Evolutionary conservation across 2,113 vertebrate species (phyloP).

Genomic region (Alosa alosa): DNA sequence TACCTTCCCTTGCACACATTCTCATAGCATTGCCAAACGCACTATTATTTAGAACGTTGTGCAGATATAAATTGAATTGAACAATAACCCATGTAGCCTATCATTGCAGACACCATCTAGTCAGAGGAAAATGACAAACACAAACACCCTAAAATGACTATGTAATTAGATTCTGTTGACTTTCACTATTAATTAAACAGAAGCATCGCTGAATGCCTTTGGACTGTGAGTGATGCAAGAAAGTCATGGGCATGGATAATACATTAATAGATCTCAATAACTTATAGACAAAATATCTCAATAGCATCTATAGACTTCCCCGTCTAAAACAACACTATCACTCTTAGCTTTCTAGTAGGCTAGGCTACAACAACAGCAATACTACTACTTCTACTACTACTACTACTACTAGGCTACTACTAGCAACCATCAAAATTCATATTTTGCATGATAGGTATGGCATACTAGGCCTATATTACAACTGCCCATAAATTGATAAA

Average conservation of each 20-base stretch:
- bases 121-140: slow-evolving; percentile 65
- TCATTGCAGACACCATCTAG: slow-evolving; percentile 35
- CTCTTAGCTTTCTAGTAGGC: neutral
- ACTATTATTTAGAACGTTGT: too few species aligned
- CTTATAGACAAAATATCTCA: neutral
- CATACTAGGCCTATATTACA: neutral
- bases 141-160: slow-evolving; percentile 75
- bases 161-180: slow-evolving; percentile 82
- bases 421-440: neutral
- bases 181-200: slow-evolving; percentile 81
- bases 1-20: neutral
- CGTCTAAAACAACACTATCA: neutral
- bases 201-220: slow-evolving; percentile 70
- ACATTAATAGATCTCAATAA: slow-evolving; percentile 59
- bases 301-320: neutral
- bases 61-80: neutral
- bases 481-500: neutral
- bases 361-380: neutral
- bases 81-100: neutral
- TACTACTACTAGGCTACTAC: slow-evolving; percentile 15
- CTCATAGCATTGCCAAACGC: neutral
- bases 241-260: slow-evolving; percentile 74
- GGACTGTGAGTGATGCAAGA: slow-evolving; percentile 74
- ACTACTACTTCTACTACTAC: slow-evolving; percentile 17
- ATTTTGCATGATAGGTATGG: neutral